Conservation (phyloP, 2,113 vertebrate species). For the Diphyllodes magnificus region DNA sequence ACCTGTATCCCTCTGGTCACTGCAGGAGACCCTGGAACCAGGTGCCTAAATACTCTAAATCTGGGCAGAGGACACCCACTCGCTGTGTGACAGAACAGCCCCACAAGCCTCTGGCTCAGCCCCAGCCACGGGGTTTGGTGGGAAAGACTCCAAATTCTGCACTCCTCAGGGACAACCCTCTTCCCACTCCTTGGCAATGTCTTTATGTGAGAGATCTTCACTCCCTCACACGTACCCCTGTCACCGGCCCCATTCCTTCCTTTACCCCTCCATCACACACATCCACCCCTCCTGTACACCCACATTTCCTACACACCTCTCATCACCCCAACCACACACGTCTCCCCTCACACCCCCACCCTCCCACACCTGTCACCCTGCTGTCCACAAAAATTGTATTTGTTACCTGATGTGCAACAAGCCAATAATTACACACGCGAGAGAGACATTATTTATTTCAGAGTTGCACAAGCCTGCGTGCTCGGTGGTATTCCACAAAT, state of each 20-base stretch:
- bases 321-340: fast-evolving
- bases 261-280: background rate
- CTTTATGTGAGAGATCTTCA: background rate
- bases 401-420: background rate
- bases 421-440: background rate
- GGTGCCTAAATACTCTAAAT: background rate
- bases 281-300: no score
- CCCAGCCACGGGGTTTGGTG: fast-evolving
- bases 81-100: fast-evolving
- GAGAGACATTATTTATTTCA: background rate
- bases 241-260: background rate
- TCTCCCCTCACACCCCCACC: background rate
- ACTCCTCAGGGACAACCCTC: no score
- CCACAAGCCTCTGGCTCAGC: no score
- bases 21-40: background rate
- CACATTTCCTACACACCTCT: background rate
- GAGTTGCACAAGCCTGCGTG: background rate
- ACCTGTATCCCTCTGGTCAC: background rate
- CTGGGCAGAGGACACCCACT: background rate
- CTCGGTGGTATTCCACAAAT: background rate
- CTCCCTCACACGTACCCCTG: no score
- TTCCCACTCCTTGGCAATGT: background rate
- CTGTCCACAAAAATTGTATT: background rate
- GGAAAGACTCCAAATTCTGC: background rate
- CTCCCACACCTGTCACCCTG: background rate